Conservation (phyloP, 2,888 invertebrate genomes). For the Erebia aethiops region DNA sequence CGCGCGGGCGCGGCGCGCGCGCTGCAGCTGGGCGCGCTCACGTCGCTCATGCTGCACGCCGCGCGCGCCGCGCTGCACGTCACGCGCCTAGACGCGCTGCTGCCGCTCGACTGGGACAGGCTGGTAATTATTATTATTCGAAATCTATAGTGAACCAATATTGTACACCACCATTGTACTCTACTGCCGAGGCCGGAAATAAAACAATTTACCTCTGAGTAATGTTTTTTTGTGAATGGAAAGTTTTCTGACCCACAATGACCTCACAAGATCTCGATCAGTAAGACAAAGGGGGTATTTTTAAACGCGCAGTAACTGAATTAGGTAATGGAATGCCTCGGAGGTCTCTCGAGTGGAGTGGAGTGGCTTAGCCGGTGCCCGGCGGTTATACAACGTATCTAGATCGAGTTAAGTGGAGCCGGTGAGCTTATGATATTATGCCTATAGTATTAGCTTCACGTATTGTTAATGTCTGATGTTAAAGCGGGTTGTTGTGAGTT, state of each 20-base stretch:
- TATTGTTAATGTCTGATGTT: no score
- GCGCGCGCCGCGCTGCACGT: slow-evolving; percentile 65
- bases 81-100: slow-evolving; percentile 64
- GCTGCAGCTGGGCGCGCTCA: slow-evolving; percentile 68
- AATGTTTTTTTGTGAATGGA: neutral
- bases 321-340: neutral
- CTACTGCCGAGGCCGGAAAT: no score
- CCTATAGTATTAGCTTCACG: no score
- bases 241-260: neutral
- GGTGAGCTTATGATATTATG: no score
- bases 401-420: neutral
- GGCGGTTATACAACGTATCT: neutral
- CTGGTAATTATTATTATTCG: slow-evolving; percentile 46
- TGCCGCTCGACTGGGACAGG: slow-evolving; percentile 71
- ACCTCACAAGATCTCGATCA: neutral
- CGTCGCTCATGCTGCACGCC: slow-evolving; percentile 67
- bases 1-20: slow-evolving; percentile 59
- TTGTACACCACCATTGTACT: no score
- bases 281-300: neutral
- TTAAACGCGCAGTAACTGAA: neutral
- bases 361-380: neutral
- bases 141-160: no score
- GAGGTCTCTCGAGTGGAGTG: neutral
- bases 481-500: no score
- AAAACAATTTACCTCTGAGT: neutral